Evolutionary conservation across 2,113 vertebrate genomes (phyloP), one percentile per base, ranked within the genome.

Genomic region (Varanus salvator): DNA sequence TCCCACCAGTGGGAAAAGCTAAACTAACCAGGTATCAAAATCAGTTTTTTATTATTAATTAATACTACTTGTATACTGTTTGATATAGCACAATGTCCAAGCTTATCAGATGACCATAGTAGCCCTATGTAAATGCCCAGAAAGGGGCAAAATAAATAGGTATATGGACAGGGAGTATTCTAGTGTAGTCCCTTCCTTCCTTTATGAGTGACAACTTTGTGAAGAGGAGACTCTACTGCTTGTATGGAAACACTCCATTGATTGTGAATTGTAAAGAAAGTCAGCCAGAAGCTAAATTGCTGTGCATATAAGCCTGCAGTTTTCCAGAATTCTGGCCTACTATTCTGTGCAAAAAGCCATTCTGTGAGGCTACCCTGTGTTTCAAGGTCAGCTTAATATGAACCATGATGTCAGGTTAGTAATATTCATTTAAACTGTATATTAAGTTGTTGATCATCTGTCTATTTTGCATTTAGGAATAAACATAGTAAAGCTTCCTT

Each of bases 381-480:
- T 95, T 94, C 96, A 90, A 96, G 94, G 94, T 95, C 8, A 54
- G 81, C 94, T 93, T 94, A 87, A 50, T 93, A 89, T 94, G 92
- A 88, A 93, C 69, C 82, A 83, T 34, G 50, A 89, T 90, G 93
- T 95, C 91, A 93, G 90, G 88, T 96, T 89, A 93, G 93, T 95
- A 95, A 95, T 93, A 88, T 89, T 92, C 90, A 91, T 93, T 96
- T 93, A 95, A 94, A 95, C 90, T 60, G 34, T 94, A 74, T 91
- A 92, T 95, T 95, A 96, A 90, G 89, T 94, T 94, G 95, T 93
- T 92, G 93, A 92, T 95, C 95, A 94, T 95, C 95, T 90, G 93
- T 91, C 82, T 88, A 89, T 95, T 93, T 87, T 95, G 92, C 89
- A 94, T 90, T 92, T 92, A 84, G 87, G 80, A 93, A 94, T 95